A percentile compares a stretch with the other conserved stretches of the same genome.
These are phyloP conservation scores for Notothenia coriiceps DNA, from an alignment of 2,113 vertebrate species.

Conservation along the genomic window DNA sequence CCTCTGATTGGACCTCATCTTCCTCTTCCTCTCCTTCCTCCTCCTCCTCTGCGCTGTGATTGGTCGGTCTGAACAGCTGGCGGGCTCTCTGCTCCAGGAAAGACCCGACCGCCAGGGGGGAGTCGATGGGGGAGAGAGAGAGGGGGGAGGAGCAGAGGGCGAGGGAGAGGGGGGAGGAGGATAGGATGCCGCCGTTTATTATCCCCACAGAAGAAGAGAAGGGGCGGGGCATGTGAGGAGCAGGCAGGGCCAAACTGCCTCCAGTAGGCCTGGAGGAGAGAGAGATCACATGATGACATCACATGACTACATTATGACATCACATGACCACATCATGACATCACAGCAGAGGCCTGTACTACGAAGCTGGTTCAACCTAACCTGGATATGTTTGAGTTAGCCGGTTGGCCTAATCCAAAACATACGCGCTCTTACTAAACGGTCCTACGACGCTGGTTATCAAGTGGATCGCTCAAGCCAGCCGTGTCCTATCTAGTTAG, in stretches of 20 bases:
- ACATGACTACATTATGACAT: background rate
- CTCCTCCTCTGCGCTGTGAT: slow-evolving; percentile 85
- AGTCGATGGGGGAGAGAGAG: slow-evolving; percentile 83
- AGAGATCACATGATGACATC: slow-evolving; percentile 17
- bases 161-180: slow-evolving; percentile 78
- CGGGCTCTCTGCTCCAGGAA: slow-evolving; percentile 93
- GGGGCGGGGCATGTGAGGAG: slow-evolving; percentile 34
- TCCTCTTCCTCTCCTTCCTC: slow-evolving; percentile 44
- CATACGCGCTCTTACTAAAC: no score
- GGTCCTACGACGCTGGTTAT: no score
- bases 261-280: slow-evolving; percentile 50
- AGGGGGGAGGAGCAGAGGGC: slow-evolving; percentile 76
- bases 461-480: no score
- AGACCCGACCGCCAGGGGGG: slow-evolving; percentile 89
- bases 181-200: slow-evolving; percentile 82
- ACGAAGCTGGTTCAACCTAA: no score
- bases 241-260: slow-evolving; percentile 15
- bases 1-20: slow-evolving; percentile 33
- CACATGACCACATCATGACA: no score
- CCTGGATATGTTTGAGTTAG: no score
- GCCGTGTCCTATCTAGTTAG: no score
- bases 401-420: no score
- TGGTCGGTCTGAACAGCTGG: slow-evolving; percentile 87
- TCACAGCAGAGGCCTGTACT: no score
- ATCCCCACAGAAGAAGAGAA: slow-evolving; percentile 46